Percentiles rank a stretch among this genome's conserved stretches.
These are phyloP conservation scores for Cherax destructor DNA, from an alignment of 1,140 invertebrate species.

Conservation along the genomic window DNA sequence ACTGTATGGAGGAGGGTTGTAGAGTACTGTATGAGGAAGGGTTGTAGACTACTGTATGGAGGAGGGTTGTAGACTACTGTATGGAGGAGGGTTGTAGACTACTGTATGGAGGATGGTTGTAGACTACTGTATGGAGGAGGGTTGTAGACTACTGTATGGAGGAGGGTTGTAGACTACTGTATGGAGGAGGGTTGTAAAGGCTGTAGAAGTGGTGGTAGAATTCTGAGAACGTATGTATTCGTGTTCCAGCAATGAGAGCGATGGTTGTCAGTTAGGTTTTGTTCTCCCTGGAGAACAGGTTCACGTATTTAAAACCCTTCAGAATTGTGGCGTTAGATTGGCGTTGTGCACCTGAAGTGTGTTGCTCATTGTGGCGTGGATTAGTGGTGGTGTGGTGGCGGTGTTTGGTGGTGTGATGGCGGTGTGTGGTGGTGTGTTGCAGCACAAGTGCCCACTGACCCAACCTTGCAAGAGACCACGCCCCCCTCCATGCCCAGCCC, in stretches of 20 bases:
- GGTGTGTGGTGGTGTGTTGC: slow-evolving; percentile 42
- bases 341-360: neutral
- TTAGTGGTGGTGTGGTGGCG: slow-evolving; percentile 33
- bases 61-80: too few species aligned
- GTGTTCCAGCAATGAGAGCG: neutral
- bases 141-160: too few species aligned
- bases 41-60: too few species aligned
- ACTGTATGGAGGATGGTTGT: too few species aligned
- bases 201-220: too few species aligned
- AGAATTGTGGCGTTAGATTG: neutral
- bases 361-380: neutral
- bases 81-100: too few species aligned
- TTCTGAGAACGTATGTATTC: too few species aligned
- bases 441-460: slow-evolving; percentile 49
- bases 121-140: too few species aligned
- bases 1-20: too few species aligned
- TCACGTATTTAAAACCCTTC: neutral
- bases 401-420: slow-evolving; percentile 26
- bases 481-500: slow-evolving; percentile 50
- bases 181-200: too few species aligned
- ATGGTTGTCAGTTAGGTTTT: neutral
- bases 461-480: slow-evolving; percentile 58
- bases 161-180: too few species aligned
- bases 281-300: neutral
- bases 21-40: too few species aligned